These are phyloP conservation scores for Netelia virgata DNA, from an alignment of 2,888 invertebrate species.

Conservation along the genomic window DNA sequence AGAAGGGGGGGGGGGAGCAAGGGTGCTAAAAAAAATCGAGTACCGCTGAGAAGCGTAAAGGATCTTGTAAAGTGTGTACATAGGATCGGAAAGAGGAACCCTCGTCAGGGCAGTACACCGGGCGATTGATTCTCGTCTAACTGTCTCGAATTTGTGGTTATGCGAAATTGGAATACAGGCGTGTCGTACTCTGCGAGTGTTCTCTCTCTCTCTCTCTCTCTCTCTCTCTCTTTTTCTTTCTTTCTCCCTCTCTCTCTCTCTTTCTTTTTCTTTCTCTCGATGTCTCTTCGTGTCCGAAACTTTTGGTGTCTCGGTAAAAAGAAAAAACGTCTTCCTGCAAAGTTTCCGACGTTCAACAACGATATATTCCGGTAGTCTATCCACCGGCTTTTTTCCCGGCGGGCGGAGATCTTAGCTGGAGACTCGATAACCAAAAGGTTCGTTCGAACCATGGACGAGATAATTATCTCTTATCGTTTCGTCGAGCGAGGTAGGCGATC, in stretches of 20 bases:
- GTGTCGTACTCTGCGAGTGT: not conserved
- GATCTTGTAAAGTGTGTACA: not conserved
- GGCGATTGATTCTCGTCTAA: slow-evolving; percentile 9
- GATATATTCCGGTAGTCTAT: not conserved
- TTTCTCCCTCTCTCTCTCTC: not conserved
- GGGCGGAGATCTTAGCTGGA: not conserved
- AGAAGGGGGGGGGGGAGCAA: not conserved
- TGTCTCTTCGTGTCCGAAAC: slow-evolving; percentile 10
- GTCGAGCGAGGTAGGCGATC: not conserved
- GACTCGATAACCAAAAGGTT: slow-evolving; percentile 25
- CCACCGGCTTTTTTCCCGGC: not conserved
- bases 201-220: not conserved
- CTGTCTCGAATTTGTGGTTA: slow-evolving; percentile 29
- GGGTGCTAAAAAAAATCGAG: not conserved
- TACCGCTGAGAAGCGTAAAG: not conserved
- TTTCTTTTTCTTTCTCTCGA: not conserved
- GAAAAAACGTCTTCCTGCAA: not conserved
- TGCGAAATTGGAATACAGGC: slow-evolving; percentile 27
- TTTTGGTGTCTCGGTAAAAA: slow-evolving; percentile 43
- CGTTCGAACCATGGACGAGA: not conserved
- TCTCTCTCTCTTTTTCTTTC: not conserved
- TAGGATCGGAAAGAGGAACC: not conserved
- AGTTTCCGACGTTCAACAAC: not conserved
- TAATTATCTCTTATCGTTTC: not conserved
- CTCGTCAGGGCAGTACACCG: not conserved